These are phyloP conservation scores for Bombyx huttoni DNA, from an alignment of 2,888 invertebrate genomes.

Conservation along the genomic window DNA sequence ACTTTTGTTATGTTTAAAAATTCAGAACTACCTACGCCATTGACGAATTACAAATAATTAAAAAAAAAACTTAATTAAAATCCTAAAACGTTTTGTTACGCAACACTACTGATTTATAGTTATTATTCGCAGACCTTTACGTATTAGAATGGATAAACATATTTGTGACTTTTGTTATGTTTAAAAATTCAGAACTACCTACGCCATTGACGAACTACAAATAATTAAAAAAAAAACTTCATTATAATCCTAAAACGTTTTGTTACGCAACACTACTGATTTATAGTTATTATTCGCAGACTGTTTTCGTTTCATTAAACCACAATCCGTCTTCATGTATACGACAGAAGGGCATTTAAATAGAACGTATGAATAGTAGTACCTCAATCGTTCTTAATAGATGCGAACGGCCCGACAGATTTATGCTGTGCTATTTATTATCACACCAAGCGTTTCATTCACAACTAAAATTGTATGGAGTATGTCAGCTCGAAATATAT, in stretches of 20 bases:
- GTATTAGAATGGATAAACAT: no score
- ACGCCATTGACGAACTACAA: not conserved
- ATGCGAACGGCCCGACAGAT: conserved; percentile 1
- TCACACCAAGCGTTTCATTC: conserved; percentile 1
- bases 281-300: not conserved
- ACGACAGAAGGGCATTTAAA: not conserved
- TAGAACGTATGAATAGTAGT: not conserved
- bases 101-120: not conserved
- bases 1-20: no score
- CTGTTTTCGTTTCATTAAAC: not conserved
- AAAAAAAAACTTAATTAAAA: not conserved
- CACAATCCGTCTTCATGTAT: not conserved
- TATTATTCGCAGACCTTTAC: not conserved
- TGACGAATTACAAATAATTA: not conserved
- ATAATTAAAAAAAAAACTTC: not conserved
- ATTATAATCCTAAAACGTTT: not conserved
- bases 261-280: not conserved
- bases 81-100: not conserved
- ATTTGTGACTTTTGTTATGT: no score
- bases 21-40: no score
- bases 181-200: no score
- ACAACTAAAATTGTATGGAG: not conserved
- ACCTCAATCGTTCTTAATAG: conserved; percentile 1
- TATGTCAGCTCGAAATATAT: not conserved
- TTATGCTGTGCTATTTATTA: not conserved